These are phyloP conservation scores for Lipophrys pholis DNA, from an alignment of 2,113 vertebrate genomes.

Conservation along the genomic window DNA sequence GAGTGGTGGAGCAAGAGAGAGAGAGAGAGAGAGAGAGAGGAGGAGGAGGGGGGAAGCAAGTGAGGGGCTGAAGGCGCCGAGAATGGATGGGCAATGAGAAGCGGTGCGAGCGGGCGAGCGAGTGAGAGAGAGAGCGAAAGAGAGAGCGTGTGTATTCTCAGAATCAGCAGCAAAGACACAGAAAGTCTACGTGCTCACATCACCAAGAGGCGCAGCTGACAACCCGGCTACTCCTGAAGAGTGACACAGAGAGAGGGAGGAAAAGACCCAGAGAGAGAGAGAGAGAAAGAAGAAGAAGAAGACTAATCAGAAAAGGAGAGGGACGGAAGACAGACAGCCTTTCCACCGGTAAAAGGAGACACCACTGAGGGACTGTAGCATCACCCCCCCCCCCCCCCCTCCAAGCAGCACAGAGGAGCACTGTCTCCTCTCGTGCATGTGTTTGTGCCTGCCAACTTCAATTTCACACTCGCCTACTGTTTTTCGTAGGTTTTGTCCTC, in stretches of 20 bases:
- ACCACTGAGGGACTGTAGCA: conserved; percentile 69
- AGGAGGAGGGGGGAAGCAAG: conserved; percentile 32
- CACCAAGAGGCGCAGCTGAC: conserved; percentile 70
- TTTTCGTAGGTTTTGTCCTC: conserved; percentile 72
- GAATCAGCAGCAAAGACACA: conserved; percentile 65
- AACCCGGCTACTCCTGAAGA: conserved; percentile 65
- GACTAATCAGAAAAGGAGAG: conserved; percentile 34
- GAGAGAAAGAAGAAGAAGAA: conserved; percentile 20
- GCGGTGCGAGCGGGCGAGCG: conserved; percentile 58
- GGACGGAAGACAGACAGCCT: conserved; percentile 64
- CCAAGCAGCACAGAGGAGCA: conserved; percentile 68
- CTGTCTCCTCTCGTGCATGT: conserved; percentile 71
- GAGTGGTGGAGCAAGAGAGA: conserved; percentile 67
- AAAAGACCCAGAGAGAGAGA: conserved; percentile 22
- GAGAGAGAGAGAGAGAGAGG: conserved; percentile 34
- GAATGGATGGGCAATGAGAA: conserved; percentile 78
- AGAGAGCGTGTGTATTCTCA: conserved; percentile 57
- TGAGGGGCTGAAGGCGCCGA: conserved; percentile 70
- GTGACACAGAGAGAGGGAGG: conserved; percentile 38
- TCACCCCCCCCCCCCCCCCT: conserved; percentile 25
- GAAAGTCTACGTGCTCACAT: conserved; percentile 69
- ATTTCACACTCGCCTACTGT: conserved; percentile 73
- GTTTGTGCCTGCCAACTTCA: conserved; percentile 78
- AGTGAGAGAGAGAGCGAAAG: conserved; percentile 64
- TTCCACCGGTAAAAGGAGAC: conserved; percentile 68